These are phyloP conservation scores for Muricea muricata DNA, from an alignment of 92 coral and sea anemone species.

Conservation along the genomic window DNA sequence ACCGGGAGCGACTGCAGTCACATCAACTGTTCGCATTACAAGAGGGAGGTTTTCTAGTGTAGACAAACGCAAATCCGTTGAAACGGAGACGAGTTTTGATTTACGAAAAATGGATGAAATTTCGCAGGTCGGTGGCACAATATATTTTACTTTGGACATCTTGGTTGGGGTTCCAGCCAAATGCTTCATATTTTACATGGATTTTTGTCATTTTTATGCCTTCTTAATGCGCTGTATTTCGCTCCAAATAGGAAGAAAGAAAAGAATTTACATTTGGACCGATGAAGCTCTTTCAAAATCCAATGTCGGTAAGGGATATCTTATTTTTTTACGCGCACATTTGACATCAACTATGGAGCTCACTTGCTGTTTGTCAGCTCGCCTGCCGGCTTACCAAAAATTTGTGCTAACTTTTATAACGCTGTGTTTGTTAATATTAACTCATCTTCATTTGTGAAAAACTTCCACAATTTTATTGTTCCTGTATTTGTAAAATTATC, in stretches of 20 bases:
- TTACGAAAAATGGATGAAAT: conserved; percentile 86
- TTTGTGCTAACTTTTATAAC: conserved; percentile 17
- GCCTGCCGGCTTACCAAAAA: conserved; percentile 13
- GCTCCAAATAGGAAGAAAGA: conserved; percentile 76
- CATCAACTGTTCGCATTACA: conserved; percentile 89
- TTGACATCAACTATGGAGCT: no score
- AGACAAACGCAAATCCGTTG: conserved; percentile 90
- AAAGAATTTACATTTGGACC: conserved; percentile 91
- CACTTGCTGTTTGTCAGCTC: not conserved
- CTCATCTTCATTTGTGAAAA: not conserved
- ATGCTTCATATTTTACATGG: not conserved
- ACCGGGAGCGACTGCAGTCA: conserved; percentile 90
- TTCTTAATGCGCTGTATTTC: conserved; percentile 24
- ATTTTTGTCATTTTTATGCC: conserved; percentile 25
- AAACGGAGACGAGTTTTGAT: conserved; percentile 94
- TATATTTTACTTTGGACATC: not conserved
- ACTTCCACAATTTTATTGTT: not conserved
- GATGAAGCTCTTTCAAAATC: conserved; percentile 92
- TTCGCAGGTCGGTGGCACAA: conserved; percentile 76
- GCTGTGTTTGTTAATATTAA: not conserved
- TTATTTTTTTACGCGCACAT: not conserved
- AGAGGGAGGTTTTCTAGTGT: conserved; percentile 83
- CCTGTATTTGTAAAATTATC: not conserved
- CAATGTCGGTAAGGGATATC: conserved; percentile 87
- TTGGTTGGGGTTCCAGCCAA: not conserved